phyloP scores from a whole-genome alignment of 1,140 invertebrate species.

The Drosophila serrata region DNA sequence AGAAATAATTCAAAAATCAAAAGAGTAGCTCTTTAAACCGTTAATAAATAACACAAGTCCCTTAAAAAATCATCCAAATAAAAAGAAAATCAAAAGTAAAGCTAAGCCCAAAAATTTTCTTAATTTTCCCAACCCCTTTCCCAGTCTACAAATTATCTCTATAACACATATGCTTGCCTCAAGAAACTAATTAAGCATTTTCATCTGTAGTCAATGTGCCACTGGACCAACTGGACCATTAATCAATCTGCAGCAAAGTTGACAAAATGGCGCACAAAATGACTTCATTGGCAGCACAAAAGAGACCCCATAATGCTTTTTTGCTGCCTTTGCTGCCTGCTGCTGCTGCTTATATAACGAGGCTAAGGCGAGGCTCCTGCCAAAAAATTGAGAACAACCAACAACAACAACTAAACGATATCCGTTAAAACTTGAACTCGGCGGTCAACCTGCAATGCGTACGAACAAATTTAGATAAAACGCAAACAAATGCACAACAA shows the following conservation, averaged over 20 bases:
- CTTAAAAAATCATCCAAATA: not conserved
- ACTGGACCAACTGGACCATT: constrained; percentile 53
- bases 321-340: no score
- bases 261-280: constrained; percentile 75
- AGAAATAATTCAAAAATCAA: no score
- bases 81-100: no score
- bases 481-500: constrained; percentile 61
- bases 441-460: constrained; percentile 77
- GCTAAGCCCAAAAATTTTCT: not conserved
- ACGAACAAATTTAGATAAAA: constrained; percentile 74
- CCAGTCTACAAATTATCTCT: not conserved
- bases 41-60: not conserved
- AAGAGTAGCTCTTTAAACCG: not conserved
- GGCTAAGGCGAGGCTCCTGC: constrained; percentile 73
- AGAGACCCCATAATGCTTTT: constrained; percentile 33
- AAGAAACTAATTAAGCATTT: constrained; percentile 58
- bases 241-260: constrained; percentile 64
- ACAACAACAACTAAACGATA: constrained; percentile 56
- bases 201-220: constrained; percentile 35
- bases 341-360: constrained; percentile 43
- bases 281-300: constrained; percentile 69
- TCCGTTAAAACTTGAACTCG: constrained; percentile 81
- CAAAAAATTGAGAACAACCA: constrained; percentile 49
- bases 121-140: not conserved
- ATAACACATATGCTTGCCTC: not conserved